A percentile compares a stretch with the other conserved stretches of the same genome.
These are phyloP conservation scores for Rhinatrema bivittatum DNA, from an alignment of 2,797 vertebrate genomes.

Conservation along the genomic window DNA sequence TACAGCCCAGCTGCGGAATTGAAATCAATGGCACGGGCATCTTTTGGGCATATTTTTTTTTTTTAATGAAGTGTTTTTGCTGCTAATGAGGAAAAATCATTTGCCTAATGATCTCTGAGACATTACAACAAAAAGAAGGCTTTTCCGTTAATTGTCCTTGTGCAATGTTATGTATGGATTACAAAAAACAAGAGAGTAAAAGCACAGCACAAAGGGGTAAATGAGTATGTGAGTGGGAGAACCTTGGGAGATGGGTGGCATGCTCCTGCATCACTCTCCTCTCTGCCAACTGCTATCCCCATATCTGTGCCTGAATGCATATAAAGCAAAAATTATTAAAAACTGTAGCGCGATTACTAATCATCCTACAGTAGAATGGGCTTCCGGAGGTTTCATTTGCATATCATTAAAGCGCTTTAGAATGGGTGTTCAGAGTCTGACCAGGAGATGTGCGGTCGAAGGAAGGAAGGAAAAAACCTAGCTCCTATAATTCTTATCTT, in stretches of 20 bases:
- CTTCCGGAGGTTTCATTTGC: constrained; percentile 99
- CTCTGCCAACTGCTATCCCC: constrained; percentile 62
- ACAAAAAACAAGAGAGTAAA: constrained; percentile 74
- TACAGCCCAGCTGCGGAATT: constrained; percentile 58
- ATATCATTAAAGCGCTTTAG: constrained; percentile 89
- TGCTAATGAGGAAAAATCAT: constrained; percentile 81
- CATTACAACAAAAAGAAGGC: constrained; percentile 71
- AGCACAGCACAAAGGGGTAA: constrained; percentile 47
- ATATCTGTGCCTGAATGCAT: constrained; percentile 61
- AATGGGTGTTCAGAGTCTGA: constrained; percentile 50
- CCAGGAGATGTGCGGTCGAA: constrained; percentile 35
- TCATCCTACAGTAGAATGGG: constrained; percentile 97
- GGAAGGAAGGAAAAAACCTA: constrained; percentile 27
- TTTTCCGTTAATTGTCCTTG: constrained; percentile 81
- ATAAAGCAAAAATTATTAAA: constrained; percentile 58
- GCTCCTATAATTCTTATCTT: constrained; percentile 55
- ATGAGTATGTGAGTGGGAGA: constrained; percentile 58
- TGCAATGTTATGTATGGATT: constrained; percentile 95
- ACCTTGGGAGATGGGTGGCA: constrained; percentile 58
- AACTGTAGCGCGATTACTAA: constrained; percentile 83
- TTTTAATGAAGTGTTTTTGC: constrained; percentile 61
- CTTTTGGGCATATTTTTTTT: constrained; percentile 76
- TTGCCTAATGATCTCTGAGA: constrained; percentile 96
- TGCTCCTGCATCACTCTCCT: constrained; percentile 42
- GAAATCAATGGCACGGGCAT: constrained; percentile 72